A percentile compares a stretch with the other conserved stretches of the same genome.
Conservation (phyloP, 2,888 invertebrate species). For the Zaprionus obscuricornis region DNA sequence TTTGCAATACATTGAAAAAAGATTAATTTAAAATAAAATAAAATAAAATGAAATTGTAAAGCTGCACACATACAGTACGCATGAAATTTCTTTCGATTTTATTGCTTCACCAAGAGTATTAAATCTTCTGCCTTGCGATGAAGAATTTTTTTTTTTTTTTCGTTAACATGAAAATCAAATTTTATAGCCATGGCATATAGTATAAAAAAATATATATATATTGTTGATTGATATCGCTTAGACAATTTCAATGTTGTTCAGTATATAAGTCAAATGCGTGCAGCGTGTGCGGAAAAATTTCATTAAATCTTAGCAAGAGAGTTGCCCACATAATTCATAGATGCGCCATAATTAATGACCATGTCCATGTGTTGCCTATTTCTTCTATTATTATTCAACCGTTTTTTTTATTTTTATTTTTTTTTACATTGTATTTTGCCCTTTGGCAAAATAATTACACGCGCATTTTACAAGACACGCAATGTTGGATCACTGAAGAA, state of each 20-base stretch:
- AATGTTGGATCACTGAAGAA: slow-evolving; percentile 13
- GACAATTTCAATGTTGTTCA: too few species aligned
- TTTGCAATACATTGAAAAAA: too few species aligned
- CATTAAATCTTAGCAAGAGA: slow-evolving; percentile 53
- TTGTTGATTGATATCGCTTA: slow-evolving; percentile 67
- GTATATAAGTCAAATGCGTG: slow-evolving; percentile 53
- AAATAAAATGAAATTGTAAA: too few species aligned
- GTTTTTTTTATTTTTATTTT: too few species aligned
- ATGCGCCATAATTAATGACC: slow-evolving; percentile 58
- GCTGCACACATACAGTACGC: too few species aligned
- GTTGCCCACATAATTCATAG: slow-evolving; percentile 47
- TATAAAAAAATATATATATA: slow-evolving; percentile 22
- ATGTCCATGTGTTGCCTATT: slow-evolving; percentile 42
- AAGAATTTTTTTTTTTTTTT: slow-evolving; percentile 2
- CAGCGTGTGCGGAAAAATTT: slow-evolving; percentile 51
- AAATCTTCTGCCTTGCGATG: neutral
- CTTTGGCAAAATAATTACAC: slow-evolving; percentile 41
- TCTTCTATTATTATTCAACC: slow-evolving; percentile 2
- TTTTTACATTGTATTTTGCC: slow-evolving; percentile 24
- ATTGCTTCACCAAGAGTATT: slow-evolving; percentile 19
- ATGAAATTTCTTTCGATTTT: too few species aligned
- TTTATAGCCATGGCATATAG: slow-evolving; percentile 51
- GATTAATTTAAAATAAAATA: too few species aligned
- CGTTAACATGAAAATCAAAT: slow-evolving; percentile 48
- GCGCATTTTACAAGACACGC: slow-evolving; percentile 24